These are phyloP conservation scores for Pao palembangensis DNA, from an alignment of 2,113 vertebrate species.

Conservation along the genomic window DNA sequence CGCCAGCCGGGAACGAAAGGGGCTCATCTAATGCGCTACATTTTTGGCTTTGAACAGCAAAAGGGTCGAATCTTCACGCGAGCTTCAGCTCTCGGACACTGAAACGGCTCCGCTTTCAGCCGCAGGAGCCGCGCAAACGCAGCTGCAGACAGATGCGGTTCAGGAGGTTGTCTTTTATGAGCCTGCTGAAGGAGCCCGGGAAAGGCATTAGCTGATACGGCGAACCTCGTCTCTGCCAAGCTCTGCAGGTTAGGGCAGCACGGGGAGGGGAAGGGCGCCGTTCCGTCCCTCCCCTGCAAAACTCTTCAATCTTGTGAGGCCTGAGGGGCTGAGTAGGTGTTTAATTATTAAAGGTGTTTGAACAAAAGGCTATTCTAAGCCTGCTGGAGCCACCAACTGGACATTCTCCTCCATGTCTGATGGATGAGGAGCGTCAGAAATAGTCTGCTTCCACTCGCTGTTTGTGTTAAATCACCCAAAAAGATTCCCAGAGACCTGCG, in stretches of 20 bases:
- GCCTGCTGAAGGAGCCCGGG: slow-evolving; percentile 76
- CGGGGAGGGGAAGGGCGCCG: slow-evolving; percentile 25
- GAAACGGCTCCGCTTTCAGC: background rate
- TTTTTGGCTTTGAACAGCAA: too few relatives aligned
- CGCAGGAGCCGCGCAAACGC: background rate
- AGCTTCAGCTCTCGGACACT: too few relatives aligned
- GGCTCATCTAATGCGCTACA: too few relatives aligned
- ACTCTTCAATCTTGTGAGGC: slow-evolving; percentile 66
- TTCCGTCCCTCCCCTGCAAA: slow-evolving; percentile 31
- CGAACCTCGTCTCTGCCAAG: slow-evolving; percentile 48
- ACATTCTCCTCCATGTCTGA: slow-evolving; percentile 63
- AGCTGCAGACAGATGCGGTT: slow-evolving; percentile 29
- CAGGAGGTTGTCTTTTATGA: slow-evolving; percentile 44
- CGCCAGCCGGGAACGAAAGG: too few relatives aligned
- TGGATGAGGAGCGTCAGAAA: slow-evolving; percentile 57
- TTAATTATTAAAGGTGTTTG: slow-evolving; percentile 79
- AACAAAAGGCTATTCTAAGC: slow-evolving; percentile 75
- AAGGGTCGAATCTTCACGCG: too few relatives aligned
- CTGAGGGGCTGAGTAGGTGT: slow-evolving; percentile 70
- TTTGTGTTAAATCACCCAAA: slow-evolving; percentile 54
- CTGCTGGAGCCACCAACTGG: slow-evolving; percentile 69
- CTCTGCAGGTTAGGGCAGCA: slow-evolving; percentile 58
- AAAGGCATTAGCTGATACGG: slow-evolving; percentile 79
- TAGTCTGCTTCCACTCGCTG: slow-evolving; percentile 44
- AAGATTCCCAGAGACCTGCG: slow-evolving; percentile 39